These are phyloP conservation scores for Oxyruncus cristatus DNA, from an alignment of 2,113 vertebrate species.

Conservation along the genomic window DNA sequence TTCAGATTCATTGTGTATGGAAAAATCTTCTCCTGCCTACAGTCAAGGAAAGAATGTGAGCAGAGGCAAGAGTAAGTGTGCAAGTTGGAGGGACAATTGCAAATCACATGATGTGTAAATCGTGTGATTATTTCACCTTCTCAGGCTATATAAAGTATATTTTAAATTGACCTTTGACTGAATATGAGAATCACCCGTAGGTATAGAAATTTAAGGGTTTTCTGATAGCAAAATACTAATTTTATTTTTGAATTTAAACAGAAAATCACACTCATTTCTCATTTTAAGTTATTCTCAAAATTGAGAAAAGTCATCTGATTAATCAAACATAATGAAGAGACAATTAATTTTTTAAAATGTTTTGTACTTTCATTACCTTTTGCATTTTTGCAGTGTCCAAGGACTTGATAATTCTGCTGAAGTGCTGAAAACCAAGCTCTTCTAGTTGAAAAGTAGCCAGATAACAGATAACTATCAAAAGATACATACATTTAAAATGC, in stretches of 20 bases:
- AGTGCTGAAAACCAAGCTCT: slow-evolving; percentile 80
- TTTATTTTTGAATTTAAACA: not conserved
- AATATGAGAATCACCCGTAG: not conserved
- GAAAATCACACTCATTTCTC: not conserved
- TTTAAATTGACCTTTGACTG: not conserved
- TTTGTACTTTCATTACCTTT: slow-evolving; percentile 73
- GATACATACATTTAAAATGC: slow-evolving; percentile 12
- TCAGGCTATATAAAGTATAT: not conserved
- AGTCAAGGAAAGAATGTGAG: not conserved
- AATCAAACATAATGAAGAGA: not conserved
- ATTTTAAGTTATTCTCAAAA: not conserved
- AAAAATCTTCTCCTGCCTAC: not conserved
- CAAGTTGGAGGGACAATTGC: not conserved
- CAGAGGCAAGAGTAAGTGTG: not conserved
- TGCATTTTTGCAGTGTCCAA: slow-evolving; percentile 79
- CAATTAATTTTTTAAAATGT: not conserved
- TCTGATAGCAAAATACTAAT: not conserved
- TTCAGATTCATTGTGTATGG: not conserved
- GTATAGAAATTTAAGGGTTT: not conserved
- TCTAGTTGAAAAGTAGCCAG: slow-evolving; percentile 84
- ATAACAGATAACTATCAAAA: slow-evolving; percentile 86
- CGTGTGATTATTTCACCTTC: not conserved
- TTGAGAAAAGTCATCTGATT: not conserved
- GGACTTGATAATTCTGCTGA: slow-evolving; percentile 81
- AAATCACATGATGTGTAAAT: not conserved